phyloP scores from a whole-genome alignment of 2,888 invertebrate genomes.

The Acronicta psi region DNA sequence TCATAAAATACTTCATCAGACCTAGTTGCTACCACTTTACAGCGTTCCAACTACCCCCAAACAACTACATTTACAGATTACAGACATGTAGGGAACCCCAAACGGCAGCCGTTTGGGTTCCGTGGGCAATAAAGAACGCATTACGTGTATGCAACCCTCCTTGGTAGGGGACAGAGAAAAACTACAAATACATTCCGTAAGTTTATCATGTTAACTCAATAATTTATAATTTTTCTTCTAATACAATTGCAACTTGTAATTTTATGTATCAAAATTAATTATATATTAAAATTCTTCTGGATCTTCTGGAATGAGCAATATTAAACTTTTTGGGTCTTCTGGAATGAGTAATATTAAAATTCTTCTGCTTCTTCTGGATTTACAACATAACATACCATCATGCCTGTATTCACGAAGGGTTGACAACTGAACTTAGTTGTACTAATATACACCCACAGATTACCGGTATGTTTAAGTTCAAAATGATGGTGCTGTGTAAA shows the following conservation, averaged over 20 bases:
- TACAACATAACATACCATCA: no score
- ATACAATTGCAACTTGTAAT: constrained; percentile 16
- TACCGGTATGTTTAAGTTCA: no score
- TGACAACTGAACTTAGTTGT: no score
- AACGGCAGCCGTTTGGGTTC: constrained; percentile 73
- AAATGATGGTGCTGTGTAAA: no score
- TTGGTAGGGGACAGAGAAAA: constrained; percentile 56
- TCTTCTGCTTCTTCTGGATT: no score
- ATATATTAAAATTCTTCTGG: no score
- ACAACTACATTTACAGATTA: constrained; percentile 80
- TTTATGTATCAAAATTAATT: no score
- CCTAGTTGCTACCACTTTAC: constrained; percentile 38
- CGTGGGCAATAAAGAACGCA: constrained; percentile 79
- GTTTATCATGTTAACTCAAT: constrained; percentile 52
- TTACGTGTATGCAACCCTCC: constrained; percentile 70
- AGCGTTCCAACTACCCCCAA: constrained; percentile 48
- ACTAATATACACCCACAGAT: no score
- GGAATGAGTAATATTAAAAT: no score
- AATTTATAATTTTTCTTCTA: constrained; percentile 48
- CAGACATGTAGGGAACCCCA: constrained; percentile 71
- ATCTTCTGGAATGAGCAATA: no score
- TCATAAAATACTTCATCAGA: constrained; percentile 36
- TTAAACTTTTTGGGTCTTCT: no score
- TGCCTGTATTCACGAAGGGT: no score
- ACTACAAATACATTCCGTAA: constrained; percentile 51